Evolutionary conservation across 2,888 invertebrate genomes (phyloP), one percentile per base, ranked within the genome.

Genomic region (Microctonus hyperodae): DNA sequence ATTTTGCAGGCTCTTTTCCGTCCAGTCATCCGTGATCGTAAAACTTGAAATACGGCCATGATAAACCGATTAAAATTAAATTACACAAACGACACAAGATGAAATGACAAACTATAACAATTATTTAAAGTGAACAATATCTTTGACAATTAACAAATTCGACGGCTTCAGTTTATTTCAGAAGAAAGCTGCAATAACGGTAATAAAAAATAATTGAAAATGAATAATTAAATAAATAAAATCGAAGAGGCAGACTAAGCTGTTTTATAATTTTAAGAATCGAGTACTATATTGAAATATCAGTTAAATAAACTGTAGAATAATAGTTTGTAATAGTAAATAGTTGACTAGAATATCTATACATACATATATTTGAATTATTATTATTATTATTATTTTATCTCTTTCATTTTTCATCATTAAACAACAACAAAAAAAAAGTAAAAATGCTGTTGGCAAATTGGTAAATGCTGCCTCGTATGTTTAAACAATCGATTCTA

Each of bases 191-290:
- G 79, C 79, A 80, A 78, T 79, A 76, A 75, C 71, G 69, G 71
- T 68, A 75, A 72, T 72, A 67, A 79, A 73, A 44, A 35, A 16
- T n/a, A 44, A 13, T 37, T n/a, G n/a, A 53, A 73, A 77, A 75
- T 73, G 70, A 75, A 71, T 72, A 28, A 5, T 44, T 16, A 7
- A 9, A 20, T 1, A 6, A 44, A 44, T 44, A 44, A 37, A 44
- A 44, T n/a, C 44, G 44, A 44, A 44, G 44, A n/a, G 73, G 76
- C 77, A 79, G 78, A 78, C 78, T 75, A 78, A 78, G 77, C 76
- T 78, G 78, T 81, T 79, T 79, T 78, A 77, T 78, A 79, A 78
- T 79, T 78, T 76, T 79, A 79, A 76, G 78, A 20, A 76, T 73
- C 76, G 74, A 77, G 74, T 75, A 75, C 76, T 76, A 79, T 78